These are phyloP conservation scores for Cyphomyrus plagiostoma DNA, from an alignment of 2,113 vertebrate genomes.

Conservation along the genomic window DNA sequence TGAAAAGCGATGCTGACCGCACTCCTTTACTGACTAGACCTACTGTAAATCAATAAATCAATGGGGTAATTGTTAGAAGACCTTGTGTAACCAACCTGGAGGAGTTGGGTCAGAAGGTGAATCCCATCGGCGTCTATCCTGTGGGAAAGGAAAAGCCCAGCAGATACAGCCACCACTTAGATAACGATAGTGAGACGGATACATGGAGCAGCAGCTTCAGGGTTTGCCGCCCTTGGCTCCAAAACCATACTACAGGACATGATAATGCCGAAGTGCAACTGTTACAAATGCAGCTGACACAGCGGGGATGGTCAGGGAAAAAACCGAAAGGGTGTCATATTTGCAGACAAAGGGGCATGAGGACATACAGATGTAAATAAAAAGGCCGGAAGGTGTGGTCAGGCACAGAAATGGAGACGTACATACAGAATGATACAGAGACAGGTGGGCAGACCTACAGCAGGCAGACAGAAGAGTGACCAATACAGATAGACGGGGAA, in stretches of 20 bases:
- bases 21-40: neutral
- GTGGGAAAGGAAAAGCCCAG: constrained; percentile 19
- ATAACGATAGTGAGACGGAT: neutral
- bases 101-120: constrained; percentile 73
- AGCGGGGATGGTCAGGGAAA: neutral
- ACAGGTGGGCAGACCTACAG: neutral
- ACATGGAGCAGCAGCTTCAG: neutral
- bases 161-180: neutral
- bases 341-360: neutral
- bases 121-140: constrained; percentile 82
- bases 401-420: neutral
- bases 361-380: neutral
- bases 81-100: constrained; percentile 65
- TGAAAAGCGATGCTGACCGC: neutral
- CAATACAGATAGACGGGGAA: constrained; percentile 29
- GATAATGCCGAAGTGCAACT: neutral
- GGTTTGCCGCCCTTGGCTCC: neutral
- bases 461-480: neutral
- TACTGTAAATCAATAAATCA: neutral
- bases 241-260: neutral
- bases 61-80: neutral
- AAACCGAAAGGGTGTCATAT: neutral
- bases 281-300: neutral
- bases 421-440: neutral
- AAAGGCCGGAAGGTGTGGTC: neutral